A percentile compares a stretch with the other conserved stretches of the same genome.
These are phyloP conservation scores for Clarias macrocephalus DNA, from an alignment of 2,113 vertebrate species.

Conservation along the genomic window DNA sequence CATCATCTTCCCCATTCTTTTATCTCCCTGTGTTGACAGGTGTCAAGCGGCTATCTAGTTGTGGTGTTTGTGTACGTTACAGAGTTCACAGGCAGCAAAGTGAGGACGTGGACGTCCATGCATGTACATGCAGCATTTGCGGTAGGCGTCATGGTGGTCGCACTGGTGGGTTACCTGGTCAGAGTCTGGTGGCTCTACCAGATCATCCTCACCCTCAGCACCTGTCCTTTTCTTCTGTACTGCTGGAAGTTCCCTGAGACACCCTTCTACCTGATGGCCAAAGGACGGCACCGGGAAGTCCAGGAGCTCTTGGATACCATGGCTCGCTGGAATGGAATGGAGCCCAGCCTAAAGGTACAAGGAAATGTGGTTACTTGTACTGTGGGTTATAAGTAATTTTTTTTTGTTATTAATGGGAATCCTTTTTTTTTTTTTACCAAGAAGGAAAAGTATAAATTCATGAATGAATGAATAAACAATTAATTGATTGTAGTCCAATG, in stretches of 20 bases:
- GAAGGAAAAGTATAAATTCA: no score
- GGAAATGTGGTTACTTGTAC: not conserved
- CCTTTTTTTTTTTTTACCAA: no score
- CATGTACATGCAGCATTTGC: slow-evolving; percentile 92
- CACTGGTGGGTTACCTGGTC: slow-evolving; percentile 83
- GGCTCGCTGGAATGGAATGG: slow-evolving; percentile 78
- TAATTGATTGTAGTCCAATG: no score
- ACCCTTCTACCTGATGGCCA: slow-evolving; percentile 88
- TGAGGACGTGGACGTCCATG: slow-evolving; percentile 92
- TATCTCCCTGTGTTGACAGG: slow-evolving; percentile 67
- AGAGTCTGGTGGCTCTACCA: slow-evolving; percentile 92
- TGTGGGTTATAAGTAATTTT: no score
- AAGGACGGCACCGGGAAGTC: slow-evolving; percentile 76
- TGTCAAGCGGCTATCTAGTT: slow-evolving; percentile 89
- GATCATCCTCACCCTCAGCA: slow-evolving; percentile 82
- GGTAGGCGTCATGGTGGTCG: slow-evolving; percentile 86
- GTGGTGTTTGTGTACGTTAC: slow-evolving; percentile 95
- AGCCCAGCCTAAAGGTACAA: slow-evolving; percentile 70
- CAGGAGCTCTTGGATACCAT: slow-evolving; percentile 81
- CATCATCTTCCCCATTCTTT: not conserved
- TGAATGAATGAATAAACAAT: no score
- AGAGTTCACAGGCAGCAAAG: slow-evolving; percentile 87
- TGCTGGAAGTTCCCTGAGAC: slow-evolving; percentile 95
- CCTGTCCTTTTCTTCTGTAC: slow-evolving; percentile 85
- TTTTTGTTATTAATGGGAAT: no score